Evolutionary conservation across 2,888 invertebrate species (phyloP).

Genomic region (Sceliomorpha sp.): DNA sequence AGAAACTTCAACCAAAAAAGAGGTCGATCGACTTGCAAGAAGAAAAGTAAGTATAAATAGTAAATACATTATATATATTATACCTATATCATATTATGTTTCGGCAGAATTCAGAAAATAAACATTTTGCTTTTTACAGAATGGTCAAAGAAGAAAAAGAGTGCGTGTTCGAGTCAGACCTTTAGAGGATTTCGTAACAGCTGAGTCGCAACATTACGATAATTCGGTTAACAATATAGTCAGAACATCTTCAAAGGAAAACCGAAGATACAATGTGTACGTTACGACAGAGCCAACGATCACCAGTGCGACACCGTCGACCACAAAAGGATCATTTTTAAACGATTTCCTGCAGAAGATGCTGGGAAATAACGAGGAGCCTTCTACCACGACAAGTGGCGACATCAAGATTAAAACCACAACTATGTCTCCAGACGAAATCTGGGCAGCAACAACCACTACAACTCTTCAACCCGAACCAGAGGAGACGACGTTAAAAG

Average conservation of each 20-base stretch:
- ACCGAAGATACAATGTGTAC: conserved; percentile 27
- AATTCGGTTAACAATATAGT: conserved; percentile 71
- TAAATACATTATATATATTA: background rate
- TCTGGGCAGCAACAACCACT: conserved; percentile 54
- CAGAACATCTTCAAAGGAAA: conserved; percentile 49
- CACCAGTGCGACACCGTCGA: conserved; percentile 19
- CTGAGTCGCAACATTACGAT: conserved; percentile 89
- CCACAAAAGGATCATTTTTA: conserved; percentile 56
- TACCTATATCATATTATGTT: too few relatives aligned
- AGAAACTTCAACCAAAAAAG: conserved; percentile 2
- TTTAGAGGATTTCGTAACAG: conserved; percentile 87
- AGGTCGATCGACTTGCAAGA: conserved; percentile 3
- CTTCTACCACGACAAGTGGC: background rate
- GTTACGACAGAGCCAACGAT: conserved; percentile 22
- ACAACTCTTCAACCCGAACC: conserved; percentile 40
- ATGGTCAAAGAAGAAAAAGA: conserved; percentile 83
- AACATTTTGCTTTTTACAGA: conserved; percentile 53
- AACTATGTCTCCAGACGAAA: conserved; percentile 53
- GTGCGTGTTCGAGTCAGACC: conserved; percentile 88
- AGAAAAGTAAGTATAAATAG: conserved; percentile 8
- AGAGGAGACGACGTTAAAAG: conserved; percentile 22
- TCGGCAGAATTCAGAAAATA: too few relatives aligned
- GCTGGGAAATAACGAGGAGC: conserved; percentile 57
- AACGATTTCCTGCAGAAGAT: conserved; percentile 66
- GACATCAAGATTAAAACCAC: conserved; percentile 31